Evolutionary conservation across 1,140 invertebrate genomes (phyloP).

Genomic region (Drosophila busckii): DNA sequence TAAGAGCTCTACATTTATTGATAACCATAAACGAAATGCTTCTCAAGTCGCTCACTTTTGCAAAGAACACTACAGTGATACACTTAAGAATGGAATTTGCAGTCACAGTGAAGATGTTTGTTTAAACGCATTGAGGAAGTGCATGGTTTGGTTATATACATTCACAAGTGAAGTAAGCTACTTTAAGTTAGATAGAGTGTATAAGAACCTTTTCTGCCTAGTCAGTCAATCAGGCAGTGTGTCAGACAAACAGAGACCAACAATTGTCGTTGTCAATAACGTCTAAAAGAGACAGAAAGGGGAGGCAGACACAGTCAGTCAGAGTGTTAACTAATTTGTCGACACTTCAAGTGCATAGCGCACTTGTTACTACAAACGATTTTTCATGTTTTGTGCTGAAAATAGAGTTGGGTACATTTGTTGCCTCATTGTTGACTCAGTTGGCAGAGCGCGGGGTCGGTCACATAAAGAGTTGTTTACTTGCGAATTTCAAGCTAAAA

Average conservation of each 20-base stretch:
- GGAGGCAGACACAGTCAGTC: too few relatives aligned
- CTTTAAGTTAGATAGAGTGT: constrained; percentile 38
- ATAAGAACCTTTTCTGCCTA: constrained; percentile 3
- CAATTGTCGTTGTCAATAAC: constrained; percentile 55
- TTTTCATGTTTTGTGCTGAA: constrained; percentile 48
- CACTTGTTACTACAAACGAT: constrained; percentile 65
- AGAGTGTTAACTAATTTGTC: constrained; percentile 27
- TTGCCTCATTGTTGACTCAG: constrained; percentile 69
- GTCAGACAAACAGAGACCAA: constrained; percentile 39
- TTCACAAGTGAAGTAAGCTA: constrained; percentile 26
- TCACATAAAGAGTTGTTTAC: constrained; percentile 35
- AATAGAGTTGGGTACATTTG: constrained; percentile 17
- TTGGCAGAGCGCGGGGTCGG: too few relatives aligned
- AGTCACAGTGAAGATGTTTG: constrained; percentile 27
- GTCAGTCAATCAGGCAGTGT: constrained; percentile 33
- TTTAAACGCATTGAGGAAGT: constrained; percentile 48
- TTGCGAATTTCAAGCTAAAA: constrained; percentile 31
- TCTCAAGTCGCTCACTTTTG: constrained; percentile 4
- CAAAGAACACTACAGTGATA: not conserved
- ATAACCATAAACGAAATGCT: constrained; percentile 7
- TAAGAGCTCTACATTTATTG: constrained; percentile 37
- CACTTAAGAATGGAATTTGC: constrained; percentile 1
- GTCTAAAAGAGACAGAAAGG: not conserved
- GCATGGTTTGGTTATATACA: constrained; percentile 26
- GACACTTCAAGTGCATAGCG: constrained; percentile 50